Evolutionary conservation across 2,888 invertebrate species (phyloP), one percentile per base, ranked within the genome.

Genomic region (Habrosyne pyritoides): DNA sequence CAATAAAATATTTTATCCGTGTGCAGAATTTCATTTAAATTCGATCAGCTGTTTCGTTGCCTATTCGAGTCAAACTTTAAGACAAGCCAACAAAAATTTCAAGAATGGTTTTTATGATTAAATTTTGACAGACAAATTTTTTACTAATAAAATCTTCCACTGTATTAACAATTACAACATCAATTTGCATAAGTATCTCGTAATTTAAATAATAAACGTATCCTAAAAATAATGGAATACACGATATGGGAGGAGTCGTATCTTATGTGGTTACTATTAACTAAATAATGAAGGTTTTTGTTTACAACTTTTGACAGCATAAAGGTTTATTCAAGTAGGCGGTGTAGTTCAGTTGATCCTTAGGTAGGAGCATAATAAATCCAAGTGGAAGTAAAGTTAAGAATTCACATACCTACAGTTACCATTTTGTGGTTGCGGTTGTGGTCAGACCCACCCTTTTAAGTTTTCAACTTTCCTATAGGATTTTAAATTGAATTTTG

Each of bases 111-210:
- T n/a, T n/a, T n/a, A n/a, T n/a, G n/a, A n/a, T n/a, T n/a, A n/a
- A n/a, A n/a, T n/a, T n/a, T n/a, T n/a, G n/a, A n/a, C n/a, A n/a
- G n/a, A n/a, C n/a, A n/a, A n/a, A n/a, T n/a, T n/a, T n/a, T n/a
- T n/a, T n/a, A n/a, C n/a, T n/a, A n/a, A n/a, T n/a, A n/a, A n/a
- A n/a, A n/a, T n/a, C n/a, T 36, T 14, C 8, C 8, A 42, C 18
- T 14, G 42, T 42, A 42, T 8, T 0, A 8, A n/a, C 6, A 42
- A 42, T 42, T 42, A 24, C 24, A 7, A 24, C 24, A 24, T 24
- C 7, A 42, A 36, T 42, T 42, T 42, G 18, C 42, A 42, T 42
- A 42, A 42, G n/a, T n/a, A n/a, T n/a, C n/a, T n/a, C n/a, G n/a
- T 42, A 7, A 36, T 36, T 36, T 36, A 36, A 42, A 42, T 42